These are phyloP conservation scores for Epinotia demarniana DNA, from an alignment of 2,888 invertebrate genomes.

Conservation along the genomic window DNA sequence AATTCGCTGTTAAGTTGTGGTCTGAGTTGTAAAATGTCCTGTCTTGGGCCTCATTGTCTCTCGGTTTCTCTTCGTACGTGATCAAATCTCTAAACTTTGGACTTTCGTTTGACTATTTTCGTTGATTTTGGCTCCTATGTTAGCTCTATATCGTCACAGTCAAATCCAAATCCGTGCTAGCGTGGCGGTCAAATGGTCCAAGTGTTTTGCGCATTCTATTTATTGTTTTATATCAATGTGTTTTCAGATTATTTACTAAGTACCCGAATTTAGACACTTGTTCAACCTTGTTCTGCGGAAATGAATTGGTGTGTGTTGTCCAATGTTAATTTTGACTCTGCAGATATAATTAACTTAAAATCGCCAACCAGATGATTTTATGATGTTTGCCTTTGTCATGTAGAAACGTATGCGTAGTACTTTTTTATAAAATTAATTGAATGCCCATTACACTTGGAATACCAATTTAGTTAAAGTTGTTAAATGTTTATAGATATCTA, in stretches of 20 bases:
- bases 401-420: neutral
- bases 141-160: conserved; percentile 3
- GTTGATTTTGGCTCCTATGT: neutral
- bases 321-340: neutral
- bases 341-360: neutral
- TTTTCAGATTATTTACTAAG: neutral
- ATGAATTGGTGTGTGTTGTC: neutral
- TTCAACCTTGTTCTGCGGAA: neutral
- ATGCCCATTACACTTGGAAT: conserved; percentile 56
- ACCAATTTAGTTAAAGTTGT: conserved; percentile 65
- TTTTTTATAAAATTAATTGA: conserved; percentile 35
- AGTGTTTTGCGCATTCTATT: conserved; percentile 51
- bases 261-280: conserved; percentile 1
- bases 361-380: neutral
- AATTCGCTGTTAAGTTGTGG: too few relatives aligned
- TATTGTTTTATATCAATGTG: neutral
- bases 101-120: neutral
- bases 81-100: too few relatives aligned
- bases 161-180: conserved; percentile 1
- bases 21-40: too few relatives aligned
- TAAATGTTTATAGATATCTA: conserved; percentile 79
- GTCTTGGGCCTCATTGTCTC: too few relatives aligned
- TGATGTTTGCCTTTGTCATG: neutral
- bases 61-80: neutral
- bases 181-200: conserved; percentile 34